phyloP scores from a whole-genome alignment of 2,113 vertebrate species.

The Geococcyx californianus region DNA sequence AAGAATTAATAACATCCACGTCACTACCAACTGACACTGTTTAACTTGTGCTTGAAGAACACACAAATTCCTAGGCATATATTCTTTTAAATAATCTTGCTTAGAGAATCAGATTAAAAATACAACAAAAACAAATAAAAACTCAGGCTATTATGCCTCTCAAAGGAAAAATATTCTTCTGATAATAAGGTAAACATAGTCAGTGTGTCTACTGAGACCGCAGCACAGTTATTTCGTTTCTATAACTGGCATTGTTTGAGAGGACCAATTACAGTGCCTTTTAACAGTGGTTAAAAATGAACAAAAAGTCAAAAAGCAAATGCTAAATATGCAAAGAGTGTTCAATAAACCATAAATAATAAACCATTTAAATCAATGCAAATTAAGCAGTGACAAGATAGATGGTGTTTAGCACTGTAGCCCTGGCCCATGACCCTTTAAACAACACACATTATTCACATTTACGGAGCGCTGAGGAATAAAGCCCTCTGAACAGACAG shows the following conservation, averaged over 20 bases:
- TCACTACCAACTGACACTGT: neutral
- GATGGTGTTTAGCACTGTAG: neutral
- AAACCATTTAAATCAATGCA: neutral
- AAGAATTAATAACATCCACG: neutral
- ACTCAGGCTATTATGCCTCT: neutral
- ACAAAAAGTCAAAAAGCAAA: neutral
- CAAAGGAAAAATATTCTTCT: neutral
- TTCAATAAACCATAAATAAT: neutral
- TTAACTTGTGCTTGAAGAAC: neutral
- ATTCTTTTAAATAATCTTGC: neutral
- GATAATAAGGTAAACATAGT: neutral
- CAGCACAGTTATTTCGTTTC: neutral
- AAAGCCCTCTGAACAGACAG: neutral
- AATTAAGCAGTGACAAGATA: neutral
- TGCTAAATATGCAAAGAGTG: neutral
- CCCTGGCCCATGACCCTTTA: neutral
- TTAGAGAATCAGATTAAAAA: neutral
- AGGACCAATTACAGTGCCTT: neutral
- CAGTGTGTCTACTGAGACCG: neutral
- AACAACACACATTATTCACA: neutral
- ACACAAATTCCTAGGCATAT: neutral
- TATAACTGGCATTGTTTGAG: neutral
- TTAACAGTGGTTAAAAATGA: neutral
- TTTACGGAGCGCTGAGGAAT: neutral
- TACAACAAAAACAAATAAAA: neutral